Percentiles rank a stretch among this genome's conserved stretches.
phyloP scores from a whole-genome alignment of 2,113 vertebrate genomes.

The Elanoides forficatus region DNA sequence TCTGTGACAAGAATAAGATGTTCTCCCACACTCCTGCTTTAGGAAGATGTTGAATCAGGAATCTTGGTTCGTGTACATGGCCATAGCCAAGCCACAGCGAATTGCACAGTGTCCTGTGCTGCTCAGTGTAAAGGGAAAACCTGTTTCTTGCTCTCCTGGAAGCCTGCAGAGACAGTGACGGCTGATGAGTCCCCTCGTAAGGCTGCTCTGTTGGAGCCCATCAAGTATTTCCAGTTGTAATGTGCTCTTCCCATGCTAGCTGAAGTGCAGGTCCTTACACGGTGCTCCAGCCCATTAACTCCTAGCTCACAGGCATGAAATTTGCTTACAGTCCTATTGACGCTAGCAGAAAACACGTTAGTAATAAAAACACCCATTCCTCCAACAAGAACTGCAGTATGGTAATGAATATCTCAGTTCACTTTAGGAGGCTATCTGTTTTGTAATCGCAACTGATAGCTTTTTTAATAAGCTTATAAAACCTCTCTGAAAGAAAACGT shows the following conservation, averaged over 20 bases:
- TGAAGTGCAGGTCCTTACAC: neutral
- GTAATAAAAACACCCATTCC: neutral
- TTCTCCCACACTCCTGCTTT: neutral
- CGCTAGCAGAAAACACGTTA: rapidly evolving
- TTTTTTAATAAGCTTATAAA: neutral
- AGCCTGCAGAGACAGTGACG: rapidly evolving
- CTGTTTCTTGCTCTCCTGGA: neutral
- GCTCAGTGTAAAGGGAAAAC: neutral
- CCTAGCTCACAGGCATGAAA: neutral
- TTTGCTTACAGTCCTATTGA: neutral
- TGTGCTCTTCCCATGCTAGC: neutral
- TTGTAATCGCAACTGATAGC: neutral
- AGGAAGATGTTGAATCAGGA: neutral
- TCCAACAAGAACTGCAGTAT: neutral
- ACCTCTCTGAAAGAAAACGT: neutral
- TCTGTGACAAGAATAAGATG: neutral
- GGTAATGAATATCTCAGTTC: rapidly evolving
- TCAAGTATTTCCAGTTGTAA: neutral
- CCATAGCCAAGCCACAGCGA: rapidly evolving
- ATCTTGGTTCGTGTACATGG: rapidly evolving
- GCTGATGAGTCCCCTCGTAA: neutral
- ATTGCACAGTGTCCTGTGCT: rapidly evolving
- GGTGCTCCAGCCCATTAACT: neutral
- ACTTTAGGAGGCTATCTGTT: neutral
- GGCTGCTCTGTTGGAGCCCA: neutral